Conservation (phyloP, 1,140 invertebrate genomes). For the Aphelenchoides avenae region DNA sequence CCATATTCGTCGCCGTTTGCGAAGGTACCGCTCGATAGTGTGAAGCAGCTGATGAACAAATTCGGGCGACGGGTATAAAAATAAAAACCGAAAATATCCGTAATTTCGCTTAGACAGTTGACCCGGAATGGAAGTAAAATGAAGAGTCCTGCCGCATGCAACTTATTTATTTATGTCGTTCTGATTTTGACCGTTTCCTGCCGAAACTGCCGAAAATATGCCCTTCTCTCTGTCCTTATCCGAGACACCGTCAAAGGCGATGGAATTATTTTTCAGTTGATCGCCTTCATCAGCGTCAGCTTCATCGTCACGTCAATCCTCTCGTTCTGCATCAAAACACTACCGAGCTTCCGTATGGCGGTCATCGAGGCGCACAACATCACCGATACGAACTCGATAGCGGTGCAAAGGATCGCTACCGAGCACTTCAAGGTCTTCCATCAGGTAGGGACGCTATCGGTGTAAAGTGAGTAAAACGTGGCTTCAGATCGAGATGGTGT, state of each 20-base stretch:
- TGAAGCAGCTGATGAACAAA: too few species aligned
- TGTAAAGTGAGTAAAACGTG: slow-evolving; percentile 3
- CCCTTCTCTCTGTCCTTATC: too few species aligned
- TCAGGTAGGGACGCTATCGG: slow-evolving; percentile 13
- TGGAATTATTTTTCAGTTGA: slow-evolving; percentile 75
- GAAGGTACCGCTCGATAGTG: too few species aligned
- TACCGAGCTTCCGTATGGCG: slow-evolving; percentile 62
- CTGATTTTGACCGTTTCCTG: background rate
- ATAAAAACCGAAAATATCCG: too few species aligned
- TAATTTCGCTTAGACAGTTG: background rate
- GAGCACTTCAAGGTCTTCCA: slow-evolving; percentile 45
- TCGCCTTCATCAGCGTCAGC: slow-evolving; percentile 89
- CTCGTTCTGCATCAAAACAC: slow-evolving; percentile 90
- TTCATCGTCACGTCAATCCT: slow-evolving; percentile 98
- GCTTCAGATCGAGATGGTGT: slow-evolving; percentile 70
- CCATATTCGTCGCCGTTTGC: slow-evolving; percentile 72
- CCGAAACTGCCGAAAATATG: too few species aligned
- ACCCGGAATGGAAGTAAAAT: too few species aligned
- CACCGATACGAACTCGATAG: too few species aligned
- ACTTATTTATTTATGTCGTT: background rate
- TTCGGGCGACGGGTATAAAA: too few species aligned
- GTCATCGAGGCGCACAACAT: slow-evolving; percentile 1
- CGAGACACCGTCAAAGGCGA: too few species aligned
- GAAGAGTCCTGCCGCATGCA: too few species aligned
- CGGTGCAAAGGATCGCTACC: slow-evolving; percentile 21